A percentile compares a stretch with the other conserved stretches of the same genome.
phyloP scores from a whole-genome alignment of 2,888 invertebrate species.

The Colostygia pectinataria region DNA sequence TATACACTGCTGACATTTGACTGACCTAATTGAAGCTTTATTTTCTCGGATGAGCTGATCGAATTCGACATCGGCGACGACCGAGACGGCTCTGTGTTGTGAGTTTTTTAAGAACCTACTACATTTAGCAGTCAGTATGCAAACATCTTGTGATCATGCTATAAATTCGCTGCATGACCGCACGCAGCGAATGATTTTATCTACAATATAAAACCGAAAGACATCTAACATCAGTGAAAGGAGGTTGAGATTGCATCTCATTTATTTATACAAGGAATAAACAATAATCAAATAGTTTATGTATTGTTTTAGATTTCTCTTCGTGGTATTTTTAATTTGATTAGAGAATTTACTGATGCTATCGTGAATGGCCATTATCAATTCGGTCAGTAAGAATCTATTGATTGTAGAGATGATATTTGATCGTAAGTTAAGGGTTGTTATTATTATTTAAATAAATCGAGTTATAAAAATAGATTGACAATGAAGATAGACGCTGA shows the following conservation, averaged over 20 bases:
- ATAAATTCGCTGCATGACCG: not conserved
- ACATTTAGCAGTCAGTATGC: too few species aligned
- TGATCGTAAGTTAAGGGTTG: too few species aligned
- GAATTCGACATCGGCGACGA: too few species aligned
- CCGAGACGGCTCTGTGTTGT: too few species aligned
- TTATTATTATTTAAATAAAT: too few species aligned
- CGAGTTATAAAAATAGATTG: too few species aligned
- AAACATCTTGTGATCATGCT: too few species aligned
- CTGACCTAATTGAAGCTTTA: constrained; percentile 80
- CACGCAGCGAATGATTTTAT: constrained; percentile 63
- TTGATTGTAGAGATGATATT: not conserved
- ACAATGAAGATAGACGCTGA: too few species aligned
- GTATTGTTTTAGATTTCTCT: constrained; percentile 62
- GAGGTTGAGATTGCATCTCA: constrained; percentile 36
- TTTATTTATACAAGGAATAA: constrained; percentile 66
- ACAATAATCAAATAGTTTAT: constrained; percentile 76
- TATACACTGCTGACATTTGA: constrained; percentile 64
- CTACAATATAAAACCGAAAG: constrained; percentile 70
- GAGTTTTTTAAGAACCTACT: too few species aligned
- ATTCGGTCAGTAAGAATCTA: constrained; percentile 3
- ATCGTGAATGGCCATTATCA: constrained; percentile 36
- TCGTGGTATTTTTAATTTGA: constrained; percentile 59
- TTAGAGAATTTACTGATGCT: constrained; percentile 50
- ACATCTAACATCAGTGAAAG: constrained; percentile 80
- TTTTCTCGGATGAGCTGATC: constrained; percentile 73